Conservation (phyloP, 2,888 invertebrate genomes). For the Leptinotarsa rubiginosa region DNA sequence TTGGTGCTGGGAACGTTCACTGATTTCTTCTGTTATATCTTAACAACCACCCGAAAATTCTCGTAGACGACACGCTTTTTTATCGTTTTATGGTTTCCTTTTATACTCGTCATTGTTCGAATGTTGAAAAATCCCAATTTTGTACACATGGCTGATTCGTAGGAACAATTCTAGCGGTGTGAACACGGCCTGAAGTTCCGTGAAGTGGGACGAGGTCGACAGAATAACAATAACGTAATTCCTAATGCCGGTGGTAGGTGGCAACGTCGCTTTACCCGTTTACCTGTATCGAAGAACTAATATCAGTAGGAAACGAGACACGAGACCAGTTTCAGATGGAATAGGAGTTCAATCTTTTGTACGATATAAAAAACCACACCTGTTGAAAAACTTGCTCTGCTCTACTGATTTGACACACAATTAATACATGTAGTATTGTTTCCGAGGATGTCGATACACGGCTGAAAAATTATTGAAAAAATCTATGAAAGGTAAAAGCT, state of each 20-base stretch:
- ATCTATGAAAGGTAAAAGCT: too few species aligned
- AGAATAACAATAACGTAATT: constrained; percentile 59
- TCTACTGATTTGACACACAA: constrained; percentile 4
- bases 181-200: constrained; percentile 62
- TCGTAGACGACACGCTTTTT: constrained; percentile 1
- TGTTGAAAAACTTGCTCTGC: constrained; percentile 6
- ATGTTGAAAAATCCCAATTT: constrained; percentile 32
- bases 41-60: neutral
- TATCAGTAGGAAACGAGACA: constrained; percentile 16
- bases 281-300: constrained; percentile 47
- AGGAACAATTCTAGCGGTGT: constrained; percentile 55
- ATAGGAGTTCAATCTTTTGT: constrained; percentile 6
- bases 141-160: constrained; percentile 47
- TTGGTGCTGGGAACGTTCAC: neutral
- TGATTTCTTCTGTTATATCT: neutral
- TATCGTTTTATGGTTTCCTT: neutral
- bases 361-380: constrained; percentile 14
- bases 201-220: constrained; percentile 66
- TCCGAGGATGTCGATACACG: neutral
- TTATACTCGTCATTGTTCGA: neutral
- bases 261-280: constrained; percentile 55
- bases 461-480: neutral
- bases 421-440: neutral
- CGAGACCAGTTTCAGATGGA: constrained; percentile 7
- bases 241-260: constrained; percentile 41